Evolutionary conservation across 2,888 invertebrate species (phyloP).

Genomic region (Molanna angustata): DNA sequence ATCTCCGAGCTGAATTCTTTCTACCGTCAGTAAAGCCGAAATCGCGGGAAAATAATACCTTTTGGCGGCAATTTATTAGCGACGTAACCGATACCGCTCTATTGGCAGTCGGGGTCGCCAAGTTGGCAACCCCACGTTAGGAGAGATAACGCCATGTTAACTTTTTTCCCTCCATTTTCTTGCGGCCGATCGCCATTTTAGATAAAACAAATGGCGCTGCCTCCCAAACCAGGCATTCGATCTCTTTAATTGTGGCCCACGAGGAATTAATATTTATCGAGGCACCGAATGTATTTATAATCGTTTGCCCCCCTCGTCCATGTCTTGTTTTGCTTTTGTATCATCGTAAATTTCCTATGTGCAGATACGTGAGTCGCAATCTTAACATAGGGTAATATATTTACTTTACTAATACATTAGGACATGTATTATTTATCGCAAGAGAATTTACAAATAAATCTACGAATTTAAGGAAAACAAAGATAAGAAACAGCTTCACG

Average conservation of each 20-base stretch:
- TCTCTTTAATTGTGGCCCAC: slow-evolving; percentile 13
- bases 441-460: too few relatives aligned
- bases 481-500: too few relatives aligned
- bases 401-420: too few relatives aligned
- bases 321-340: too few relatives aligned
- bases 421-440: too few relatives aligned
- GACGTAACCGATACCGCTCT: slow-evolving; percentile 17
- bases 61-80: slow-evolving; percentile 26
- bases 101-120: slow-evolving; percentile 16
- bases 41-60: slow-evolving; percentile 22
- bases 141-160: slow-evolving; percentile 21
- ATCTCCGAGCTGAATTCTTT: not conserved
- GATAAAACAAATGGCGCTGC: slow-evolving; percentile 12
- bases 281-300: too few relatives aligned
- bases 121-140: slow-evolving; percentile 14
- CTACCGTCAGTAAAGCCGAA: not conserved
- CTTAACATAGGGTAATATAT: too few relatives aligned
- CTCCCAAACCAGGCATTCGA: not conserved
- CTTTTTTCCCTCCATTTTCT: slow-evolving; percentile 22
- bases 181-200: slow-evolving; percentile 22
- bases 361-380: too few relatives aligned
- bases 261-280: slow-evolving; percentile 3
- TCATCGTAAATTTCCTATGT: too few relatives aligned
- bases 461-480: too few relatives aligned
- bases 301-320: too few relatives aligned